These are phyloP conservation scores for Ardeotis arabs DNA, from an alignment of 2,113 vertebrate genomes.

Conservation along the genomic window DNA sequence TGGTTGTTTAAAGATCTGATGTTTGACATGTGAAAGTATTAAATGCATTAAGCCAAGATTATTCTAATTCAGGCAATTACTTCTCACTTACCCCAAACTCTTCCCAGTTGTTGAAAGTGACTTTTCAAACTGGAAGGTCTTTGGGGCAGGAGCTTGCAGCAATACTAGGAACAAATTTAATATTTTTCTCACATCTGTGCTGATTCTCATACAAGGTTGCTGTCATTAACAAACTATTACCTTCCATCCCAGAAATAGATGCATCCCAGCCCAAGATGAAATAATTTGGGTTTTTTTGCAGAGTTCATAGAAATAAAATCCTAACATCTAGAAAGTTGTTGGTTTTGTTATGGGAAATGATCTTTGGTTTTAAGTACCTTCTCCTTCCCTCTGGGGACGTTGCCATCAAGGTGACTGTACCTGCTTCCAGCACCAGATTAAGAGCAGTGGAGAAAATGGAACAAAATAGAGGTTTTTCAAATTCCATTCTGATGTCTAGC, in stretches of 20 bases:
- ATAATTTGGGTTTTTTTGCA: not conserved
- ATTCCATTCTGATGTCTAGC: not conserved
- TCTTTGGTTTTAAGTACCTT: not conserved
- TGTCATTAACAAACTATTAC: not conserved
- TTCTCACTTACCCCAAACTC: slow-evolving; percentile 11
- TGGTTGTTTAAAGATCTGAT: not conserved
- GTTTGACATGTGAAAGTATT: not conserved
- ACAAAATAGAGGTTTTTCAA: not conserved
- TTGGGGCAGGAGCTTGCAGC: not conserved
- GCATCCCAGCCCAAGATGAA: not conserved
- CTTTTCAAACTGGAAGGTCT: not conserved
- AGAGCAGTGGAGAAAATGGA: slow-evolving; percentile 6
- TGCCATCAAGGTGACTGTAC: slow-evolving; percentile 32
- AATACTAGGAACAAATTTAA: not conserved
- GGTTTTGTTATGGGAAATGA: not conserved
- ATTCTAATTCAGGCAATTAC: slow-evolving; percentile 7
- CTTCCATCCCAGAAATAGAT: not conserved
- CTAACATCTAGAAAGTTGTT: not conserved
- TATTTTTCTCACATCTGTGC: not conserved
- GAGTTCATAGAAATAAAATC: not conserved
- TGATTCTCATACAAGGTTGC: not conserved
- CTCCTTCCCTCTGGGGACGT: not conserved
- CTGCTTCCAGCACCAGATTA: slow-evolving; percentile 14
- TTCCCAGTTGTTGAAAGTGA: not conserved
- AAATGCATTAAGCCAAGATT: not conserved